Conservation (phyloP, 2,797 vertebrate species). For the Chloroceryle inda region DNA sequence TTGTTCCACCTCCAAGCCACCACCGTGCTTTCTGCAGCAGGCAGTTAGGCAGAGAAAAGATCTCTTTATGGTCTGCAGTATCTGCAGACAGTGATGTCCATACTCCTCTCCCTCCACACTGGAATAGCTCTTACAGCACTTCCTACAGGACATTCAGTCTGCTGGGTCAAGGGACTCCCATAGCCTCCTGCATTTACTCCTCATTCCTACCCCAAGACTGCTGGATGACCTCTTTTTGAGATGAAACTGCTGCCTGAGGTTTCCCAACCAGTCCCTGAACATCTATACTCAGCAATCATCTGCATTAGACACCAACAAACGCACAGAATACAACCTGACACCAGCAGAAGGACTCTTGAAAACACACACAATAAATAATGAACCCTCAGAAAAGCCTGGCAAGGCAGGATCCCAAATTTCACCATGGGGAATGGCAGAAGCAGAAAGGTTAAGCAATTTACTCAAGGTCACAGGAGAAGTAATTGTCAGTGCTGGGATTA, state of each 20-base stretch:
- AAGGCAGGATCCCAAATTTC: neutral
- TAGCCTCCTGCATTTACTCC: neutral
- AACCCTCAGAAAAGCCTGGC: neutral
- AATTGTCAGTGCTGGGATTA: conserved; percentile 53
- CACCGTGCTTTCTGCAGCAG: neutral
- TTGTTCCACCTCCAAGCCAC: neutral
- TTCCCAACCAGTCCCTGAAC: neutral
- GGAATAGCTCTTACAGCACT: neutral
- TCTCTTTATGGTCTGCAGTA: neutral
- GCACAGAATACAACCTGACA: neutral
- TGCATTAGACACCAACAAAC: neutral
- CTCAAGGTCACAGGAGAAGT: conserved; percentile 24
- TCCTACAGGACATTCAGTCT: neutral
- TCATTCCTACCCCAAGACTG: neutral
- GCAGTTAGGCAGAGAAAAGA: neutral
- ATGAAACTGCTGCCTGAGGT: neutral
- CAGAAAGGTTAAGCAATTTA: conserved; percentile 48
- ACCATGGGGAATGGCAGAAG: neutral
- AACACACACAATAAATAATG: neutral
- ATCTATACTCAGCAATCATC: neutral
- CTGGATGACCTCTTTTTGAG: neutral
- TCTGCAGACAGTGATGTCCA: neutral
- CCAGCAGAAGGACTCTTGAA: neutral
- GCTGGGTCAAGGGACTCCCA: neutral
- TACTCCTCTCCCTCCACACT: neutral